These are phyloP conservation scores for Gouania willdenowi DNA, from an alignment of 2,797 vertebrate species.

Conservation along the genomic window DNA sequence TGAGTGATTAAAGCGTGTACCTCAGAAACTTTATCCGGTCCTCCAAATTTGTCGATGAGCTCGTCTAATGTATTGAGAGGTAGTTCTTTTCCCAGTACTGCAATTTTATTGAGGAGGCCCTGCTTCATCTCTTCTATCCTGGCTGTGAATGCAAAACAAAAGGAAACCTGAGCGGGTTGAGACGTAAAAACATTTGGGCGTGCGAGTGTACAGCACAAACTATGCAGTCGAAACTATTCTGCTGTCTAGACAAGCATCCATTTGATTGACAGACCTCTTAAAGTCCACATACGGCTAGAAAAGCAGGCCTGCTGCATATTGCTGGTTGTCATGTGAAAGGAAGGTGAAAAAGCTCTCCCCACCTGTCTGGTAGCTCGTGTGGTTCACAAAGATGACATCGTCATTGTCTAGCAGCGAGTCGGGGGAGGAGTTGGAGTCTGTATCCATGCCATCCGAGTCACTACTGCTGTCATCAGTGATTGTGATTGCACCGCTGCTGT, in stretches of 20 bases:
- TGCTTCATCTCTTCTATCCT: constrained; percentile 89
- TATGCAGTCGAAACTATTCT: neutral
- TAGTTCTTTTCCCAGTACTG: constrained; percentile 89
- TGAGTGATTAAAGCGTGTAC: constrained; percentile 50
- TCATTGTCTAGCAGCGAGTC: constrained; percentile 91
- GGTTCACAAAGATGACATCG: constrained; percentile 88
- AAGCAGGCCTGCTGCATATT: neutral
- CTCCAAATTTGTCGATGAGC: constrained; percentile 92
- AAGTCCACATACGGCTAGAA: neutral
- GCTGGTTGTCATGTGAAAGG: neutral
- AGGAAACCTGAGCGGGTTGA: neutral
- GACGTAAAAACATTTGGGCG: neutral
- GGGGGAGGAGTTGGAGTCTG: constrained; percentile 93
- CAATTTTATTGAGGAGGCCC: constrained; percentile 85
- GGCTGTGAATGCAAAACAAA: constrained; percentile 48
- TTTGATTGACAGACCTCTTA: neutral
- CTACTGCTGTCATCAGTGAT: constrained; percentile 96
- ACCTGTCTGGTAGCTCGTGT: constrained; percentile 75
- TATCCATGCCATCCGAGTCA: constrained; percentile 90
- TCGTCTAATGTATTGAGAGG: constrained; percentile 96
- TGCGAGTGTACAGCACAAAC: neutral
- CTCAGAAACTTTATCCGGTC: constrained; percentile 92
- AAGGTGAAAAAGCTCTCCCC: neutral
- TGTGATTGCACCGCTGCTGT: constrained; percentile 78
- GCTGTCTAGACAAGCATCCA: constrained; percentile 2